Base-by-base conservation (phyloP, 2,888 invertebrate species). In the Cerastoderma edule region DNA sequence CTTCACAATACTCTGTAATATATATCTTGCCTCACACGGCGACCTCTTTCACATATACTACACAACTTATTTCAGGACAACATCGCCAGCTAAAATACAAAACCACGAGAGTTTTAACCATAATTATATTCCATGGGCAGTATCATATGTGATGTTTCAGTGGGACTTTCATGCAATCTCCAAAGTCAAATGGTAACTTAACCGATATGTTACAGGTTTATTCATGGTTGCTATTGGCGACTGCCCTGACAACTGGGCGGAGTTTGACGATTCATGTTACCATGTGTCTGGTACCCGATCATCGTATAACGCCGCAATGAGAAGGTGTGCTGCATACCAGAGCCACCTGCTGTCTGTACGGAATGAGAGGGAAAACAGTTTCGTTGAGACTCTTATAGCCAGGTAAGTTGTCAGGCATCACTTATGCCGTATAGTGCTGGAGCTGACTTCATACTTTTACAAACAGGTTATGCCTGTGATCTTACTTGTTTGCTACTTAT, bases 251-350 rank as follows among this genome's bases (percentile, higher is more conserved):
- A 50, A 32, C 50, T 69, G 69, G 69, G 46, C 27, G 4, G 16
- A 24, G 1, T 69, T 27, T 35, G 50, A 35, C 32, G 24, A 44
- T n/a, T 57, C 56, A 39, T 68, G 69, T 63, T 69, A 69, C 60
- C 46, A 35, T 22, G 69, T 69, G 22, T 69, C 53, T 22, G 35
- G n/a, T 5, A 10, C 28, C 6, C 48, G 60, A 22, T 33, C 60
- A 33, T 48, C 60, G 10, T 69, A 27, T 33, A 24, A 48, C 24
- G 24, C 60, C 22, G 69, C 69, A 22, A n/a, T 48, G 5, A 50
- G 60, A 53, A n/a, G 63, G 13, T 69, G 69, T 63, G 69, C 46
- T 0, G 30, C 33, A 10, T 30, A 69, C 50, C 69, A 69, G 50
- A 50, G 69, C 4, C 27, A 63, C 50, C 63, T 69, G 27, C 48